Evolutionary conservation across 53 echinoderm and acorn worm species (phyloP).

Genomic region (Zoroaster sp.): DNA sequence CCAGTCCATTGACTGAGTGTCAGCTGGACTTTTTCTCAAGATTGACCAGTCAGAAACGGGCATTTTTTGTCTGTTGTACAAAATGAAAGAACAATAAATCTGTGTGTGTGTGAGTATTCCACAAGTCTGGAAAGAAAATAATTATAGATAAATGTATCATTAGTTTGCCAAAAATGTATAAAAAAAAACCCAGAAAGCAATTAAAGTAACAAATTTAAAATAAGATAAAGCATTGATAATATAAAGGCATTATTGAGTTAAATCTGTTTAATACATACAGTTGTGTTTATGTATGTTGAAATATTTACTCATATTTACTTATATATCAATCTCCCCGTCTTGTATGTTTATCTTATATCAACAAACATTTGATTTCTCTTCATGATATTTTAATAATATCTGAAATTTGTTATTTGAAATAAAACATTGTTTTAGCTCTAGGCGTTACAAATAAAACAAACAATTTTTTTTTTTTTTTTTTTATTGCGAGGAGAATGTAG

Average conservation of each 20-base stretch:
- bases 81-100: too few relatives aligned
- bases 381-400: background rate
- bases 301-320: background rate
- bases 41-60: too few relatives aligned
- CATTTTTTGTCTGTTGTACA: too few relatives aligned
- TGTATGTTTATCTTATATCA: background rate
- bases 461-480: background rate
- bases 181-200: too few relatives aligned
- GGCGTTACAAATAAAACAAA: too few relatives aligned
- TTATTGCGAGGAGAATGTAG: conserved; percentile 1
- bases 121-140: background rate
- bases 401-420: background rate
- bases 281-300: background rate
- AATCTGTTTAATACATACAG: too few relatives aligned
- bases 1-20: too few relatives aligned
- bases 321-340: background rate
- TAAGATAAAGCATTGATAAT: background rate
- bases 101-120: background rate
- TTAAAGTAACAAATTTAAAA: background rate
- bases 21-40: too few relatives aligned
- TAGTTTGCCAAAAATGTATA: background rate
- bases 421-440: too few relatives aligned
- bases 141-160: background rate
- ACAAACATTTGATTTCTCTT: background rate
- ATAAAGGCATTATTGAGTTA: background rate